Evolutionary conservation across 2,113 vertebrate species (phyloP).

Genomic region (Maccullochella peelii): DNA sequence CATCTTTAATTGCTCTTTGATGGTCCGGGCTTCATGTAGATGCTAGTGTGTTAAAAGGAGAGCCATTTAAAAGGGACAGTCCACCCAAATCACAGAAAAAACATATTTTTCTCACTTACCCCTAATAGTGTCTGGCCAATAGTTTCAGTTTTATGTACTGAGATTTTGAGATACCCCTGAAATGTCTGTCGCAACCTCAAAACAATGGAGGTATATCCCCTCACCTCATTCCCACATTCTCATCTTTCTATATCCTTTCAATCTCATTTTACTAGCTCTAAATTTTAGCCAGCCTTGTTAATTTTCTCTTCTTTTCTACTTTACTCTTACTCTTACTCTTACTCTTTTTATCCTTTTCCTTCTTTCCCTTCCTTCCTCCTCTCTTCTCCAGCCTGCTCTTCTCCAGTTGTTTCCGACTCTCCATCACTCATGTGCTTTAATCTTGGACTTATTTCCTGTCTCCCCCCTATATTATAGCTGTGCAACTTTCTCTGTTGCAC

Average conservation of each 20-base stretch:
- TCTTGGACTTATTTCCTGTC: conserved; percentile 6
- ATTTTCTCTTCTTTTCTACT: background rate
- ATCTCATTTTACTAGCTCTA: background rate
- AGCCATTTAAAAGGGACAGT: background rate
- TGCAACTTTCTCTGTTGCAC: conserved; percentile 16
- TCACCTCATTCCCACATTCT: background rate
- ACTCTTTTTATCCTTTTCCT: background rate
- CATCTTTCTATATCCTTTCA: background rate
- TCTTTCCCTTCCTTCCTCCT: background rate
- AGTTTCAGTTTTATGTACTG: conserved; percentile 16
- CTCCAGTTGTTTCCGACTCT: background rate
- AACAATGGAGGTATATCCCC: background rate
- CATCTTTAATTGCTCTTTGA: background rate
- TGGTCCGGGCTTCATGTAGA: background rate
- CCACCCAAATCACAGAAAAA: background rate
- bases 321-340: background rate
- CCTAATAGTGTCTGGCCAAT: background rate
- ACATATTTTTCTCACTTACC: background rate
- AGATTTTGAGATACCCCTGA: background rate
- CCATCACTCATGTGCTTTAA: conserved; percentile 27
- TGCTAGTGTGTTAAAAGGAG: background rate
- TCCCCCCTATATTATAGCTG: background rate
- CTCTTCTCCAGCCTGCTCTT: background rate
- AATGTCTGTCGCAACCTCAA: background rate
- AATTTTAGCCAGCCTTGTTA: background rate